Evolutionary conservation across 2,113 vertebrate species (phyloP), one percentile per base, ranked within the genome.

Genomic region (Panthera leo): DNA sequence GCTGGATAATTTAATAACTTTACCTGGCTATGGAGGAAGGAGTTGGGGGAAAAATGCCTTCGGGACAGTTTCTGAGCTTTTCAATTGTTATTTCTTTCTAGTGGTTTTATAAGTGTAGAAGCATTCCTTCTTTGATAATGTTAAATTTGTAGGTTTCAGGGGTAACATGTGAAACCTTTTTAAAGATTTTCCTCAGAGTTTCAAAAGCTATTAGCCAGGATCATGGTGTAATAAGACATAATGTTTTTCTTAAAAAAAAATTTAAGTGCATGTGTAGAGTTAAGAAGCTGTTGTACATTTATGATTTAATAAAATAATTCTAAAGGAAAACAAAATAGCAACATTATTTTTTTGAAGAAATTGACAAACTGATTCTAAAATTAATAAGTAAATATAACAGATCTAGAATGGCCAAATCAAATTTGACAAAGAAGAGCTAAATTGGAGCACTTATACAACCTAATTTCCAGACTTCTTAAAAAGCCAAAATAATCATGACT

Each of bases 251-350:
- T 99, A 99, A 99, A 98, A 99, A 99, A 97, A 99, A 99, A 98
- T 99, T 99, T 99, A 99, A 99, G 99, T 99, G 99, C 99, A 99
- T 99, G 99, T 99, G 99, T 99, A 99, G 99, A 99, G 99, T 99
- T 99, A 99, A 99, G 99, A 99, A 99, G 99, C 99, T 99, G 99
- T 99, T 99, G 99, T 99, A 99, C 99, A 99, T 99, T 99, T 99
- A 99, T 99, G 99, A 99, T 99, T 99, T 99, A 99, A 99, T 99
- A 99, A 99, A 99, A 99, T 99, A 99, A 99, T 99, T 99, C 98
- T 99, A 99, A 99, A 99, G 99, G 99, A 99, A 99, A 99, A 58
- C 55, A 58, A 58, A 58, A 21, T 21, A 58, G 19, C 55, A 58
- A 19, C 55, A 58, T 61, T 61, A 61, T 23, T 58, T 78, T 82